Conservation (phyloP, 2,797 vertebrate species). For the Caiman crocodilus region DNA sequence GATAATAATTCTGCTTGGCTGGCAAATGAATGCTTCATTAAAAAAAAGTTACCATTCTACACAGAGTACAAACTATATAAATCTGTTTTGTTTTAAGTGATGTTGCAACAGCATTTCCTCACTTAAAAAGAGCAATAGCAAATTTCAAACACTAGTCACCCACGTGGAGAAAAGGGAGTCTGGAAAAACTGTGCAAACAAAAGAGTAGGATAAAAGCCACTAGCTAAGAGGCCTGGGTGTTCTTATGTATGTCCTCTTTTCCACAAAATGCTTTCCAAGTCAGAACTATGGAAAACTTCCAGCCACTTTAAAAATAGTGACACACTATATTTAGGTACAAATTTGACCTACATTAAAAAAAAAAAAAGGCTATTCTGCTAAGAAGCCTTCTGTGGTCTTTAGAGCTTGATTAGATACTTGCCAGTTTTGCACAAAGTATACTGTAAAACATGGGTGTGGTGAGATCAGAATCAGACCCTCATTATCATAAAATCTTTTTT, state of each 20-base stretch:
- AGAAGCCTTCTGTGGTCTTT: too few species aligned
- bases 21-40: background rate
- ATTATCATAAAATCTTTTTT: too few species aligned
- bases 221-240: background rate
- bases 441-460: too few species aligned
- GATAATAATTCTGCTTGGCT: background rate
- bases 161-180: background rate
- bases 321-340: too few species aligned
- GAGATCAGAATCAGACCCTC: too few species aligned
- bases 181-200: background rate
- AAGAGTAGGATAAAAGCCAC: background rate
- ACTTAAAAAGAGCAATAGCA: background rate
- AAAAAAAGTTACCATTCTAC: background rate
- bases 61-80: background rate
- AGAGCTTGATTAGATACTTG: too few species aligned
- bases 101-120: background rate
- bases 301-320: too few species aligned
- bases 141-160: background rate
- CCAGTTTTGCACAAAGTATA: too few species aligned
- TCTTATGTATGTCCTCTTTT: too few species aligned
- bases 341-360: too few species aligned
- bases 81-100: background rate
- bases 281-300: background rate
- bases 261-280: too few species aligned
- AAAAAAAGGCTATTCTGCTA: too few species aligned